Conservation (phyloP, 2,113 vertebrate species). For the Lutjanus erythropterus region DNA sequence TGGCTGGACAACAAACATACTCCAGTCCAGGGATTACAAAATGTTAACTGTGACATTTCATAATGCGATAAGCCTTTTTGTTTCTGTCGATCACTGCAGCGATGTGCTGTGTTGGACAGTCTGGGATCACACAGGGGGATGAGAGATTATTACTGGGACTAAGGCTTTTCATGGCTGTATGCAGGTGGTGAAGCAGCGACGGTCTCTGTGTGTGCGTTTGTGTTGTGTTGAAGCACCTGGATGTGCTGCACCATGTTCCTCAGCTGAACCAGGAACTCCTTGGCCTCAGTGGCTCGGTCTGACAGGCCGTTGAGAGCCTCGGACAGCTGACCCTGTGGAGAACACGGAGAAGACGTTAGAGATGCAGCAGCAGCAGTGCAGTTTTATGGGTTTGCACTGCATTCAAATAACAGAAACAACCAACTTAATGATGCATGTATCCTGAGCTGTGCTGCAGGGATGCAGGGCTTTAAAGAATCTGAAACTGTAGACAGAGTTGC, state of each 20-base stretch:
- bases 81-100: not conserved
- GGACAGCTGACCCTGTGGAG: slow-evolving; percentile 94
- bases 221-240: slow-evolving; percentile 87
- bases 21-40: slow-evolving; percentile 13
- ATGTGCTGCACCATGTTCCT: slow-evolving; percentile 98
- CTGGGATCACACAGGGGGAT: slow-evolving; percentile 10
- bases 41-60: not conserved
- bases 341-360: slow-evolving; percentile 14
- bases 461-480: not conserved
- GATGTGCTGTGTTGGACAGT: not conserved
- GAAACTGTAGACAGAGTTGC: no score
- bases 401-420: not conserved
- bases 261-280: slow-evolving; percentile 97
- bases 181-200: no score
- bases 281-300: slow-evolving; percentile 96
- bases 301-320: slow-evolving; percentile 96
- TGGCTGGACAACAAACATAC: not conserved
- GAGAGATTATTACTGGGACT: not conserved
- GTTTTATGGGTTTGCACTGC: not conserved
- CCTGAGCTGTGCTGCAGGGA: not conserved
- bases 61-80: slow-evolving; percentile 9
- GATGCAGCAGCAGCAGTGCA: not conserved
- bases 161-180: not conserved
- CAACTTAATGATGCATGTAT: not conserved
- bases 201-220: not conserved